Conservation (phyloP, 92 coral and sea anemone species). For the Zoanthus sansibaricus region DNA sequence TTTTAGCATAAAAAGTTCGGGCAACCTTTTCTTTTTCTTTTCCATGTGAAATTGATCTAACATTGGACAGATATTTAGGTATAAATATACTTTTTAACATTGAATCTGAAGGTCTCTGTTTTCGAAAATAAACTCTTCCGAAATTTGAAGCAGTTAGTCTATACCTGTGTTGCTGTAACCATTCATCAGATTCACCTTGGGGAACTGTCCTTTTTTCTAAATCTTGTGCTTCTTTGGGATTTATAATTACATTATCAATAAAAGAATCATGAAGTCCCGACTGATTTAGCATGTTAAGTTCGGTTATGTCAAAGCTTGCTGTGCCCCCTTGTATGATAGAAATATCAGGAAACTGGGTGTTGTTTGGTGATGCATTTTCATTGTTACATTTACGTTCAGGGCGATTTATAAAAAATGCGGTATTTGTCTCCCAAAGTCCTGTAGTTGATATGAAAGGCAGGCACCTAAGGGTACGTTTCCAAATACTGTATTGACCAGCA, state of each 20-base stretch:
- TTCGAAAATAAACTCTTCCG: constrained; percentile 57
- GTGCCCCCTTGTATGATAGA: constrained; percentile 9
- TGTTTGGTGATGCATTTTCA: not conserved
- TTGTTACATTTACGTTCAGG: not conserved
- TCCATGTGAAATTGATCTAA: constrained; percentile 58
- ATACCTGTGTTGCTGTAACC: constrained; percentile 47
- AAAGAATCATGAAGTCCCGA: not conserved
- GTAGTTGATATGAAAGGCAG: constrained; percentile 54
- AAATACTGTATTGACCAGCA: constrained; percentile 53
- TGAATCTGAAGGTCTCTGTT: constrained; percentile 41
- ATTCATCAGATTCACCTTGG: constrained; percentile 64
- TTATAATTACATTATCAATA: constrained; percentile 19
- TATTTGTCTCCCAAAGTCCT: not conserved
- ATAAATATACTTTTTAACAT: constrained; percentile 56
- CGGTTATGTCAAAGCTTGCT: constrained; percentile 18
- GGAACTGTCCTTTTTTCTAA: constrained; percentile 55
- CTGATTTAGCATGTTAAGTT: no score
- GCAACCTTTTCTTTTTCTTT: constrained; percentile 63
- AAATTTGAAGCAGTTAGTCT: constrained; percentile 70
- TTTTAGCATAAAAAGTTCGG: constrained; percentile 50
- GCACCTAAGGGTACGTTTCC: constrained; percentile 56
- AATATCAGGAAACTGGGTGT: constrained; percentile 25
- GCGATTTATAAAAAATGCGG: constrained; percentile 6
- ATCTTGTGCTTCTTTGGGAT: constrained; percentile 41
- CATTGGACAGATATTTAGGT: constrained; percentile 62